Conservation (phyloP, 1,140 invertebrate genomes). For the Drosophila bipectinata region DNA sequence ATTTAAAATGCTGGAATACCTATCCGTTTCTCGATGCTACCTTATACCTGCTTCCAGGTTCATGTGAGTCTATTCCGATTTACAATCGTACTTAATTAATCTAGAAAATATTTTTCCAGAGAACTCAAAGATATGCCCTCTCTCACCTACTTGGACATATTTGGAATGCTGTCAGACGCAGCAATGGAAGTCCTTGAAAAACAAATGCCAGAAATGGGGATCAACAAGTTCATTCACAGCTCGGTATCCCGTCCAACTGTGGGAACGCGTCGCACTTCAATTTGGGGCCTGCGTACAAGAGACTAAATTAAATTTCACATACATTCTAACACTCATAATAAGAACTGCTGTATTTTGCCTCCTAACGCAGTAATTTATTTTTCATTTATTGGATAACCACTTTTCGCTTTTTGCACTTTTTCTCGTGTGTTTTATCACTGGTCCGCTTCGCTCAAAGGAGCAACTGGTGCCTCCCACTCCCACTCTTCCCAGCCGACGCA, state of each 20-base stretch:
- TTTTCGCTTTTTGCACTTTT: conserved; percentile 25
- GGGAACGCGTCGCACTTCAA: conserved; percentile 92
- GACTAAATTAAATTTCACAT: conserved; percentile 85
- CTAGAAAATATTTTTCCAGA: conserved; percentile 78
- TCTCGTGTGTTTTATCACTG: conserved; percentile 25
- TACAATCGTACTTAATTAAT: neutral
- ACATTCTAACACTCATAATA: conserved; percentile 6
- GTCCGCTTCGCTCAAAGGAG: conserved; percentile 58
- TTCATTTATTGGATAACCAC: conserved; percentile 45
- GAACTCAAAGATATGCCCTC: conserved; percentile 85
- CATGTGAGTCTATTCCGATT: conserved; percentile 84
- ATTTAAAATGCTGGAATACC: conserved; percentile 90
- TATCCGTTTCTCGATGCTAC: conserved; percentile 94
- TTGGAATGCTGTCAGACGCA: conserved; percentile 88
- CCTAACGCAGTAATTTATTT: conserved; percentile 46
- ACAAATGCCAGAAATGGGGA: conserved; percentile 84
- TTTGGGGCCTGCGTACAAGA: conserved; percentile 93
- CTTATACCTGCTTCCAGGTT: conserved; percentile 87
- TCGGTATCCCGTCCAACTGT: conserved; percentile 94
- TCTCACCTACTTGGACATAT: conserved; percentile 90
- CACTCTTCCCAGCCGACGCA: conserved; percentile 69
- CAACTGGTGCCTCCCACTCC: conserved; percentile 59
- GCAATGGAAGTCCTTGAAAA: conserved; percentile 85
- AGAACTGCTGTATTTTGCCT: conserved; percentile 35
- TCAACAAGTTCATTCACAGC: conserved; percentile 87